A percentile compares a stretch with the other conserved stretches of the same genome.
These are phyloP conservation scores for Neodiprion lecontei DNA, from an alignment of 1,140 invertebrate species.

Conservation along the genomic window DNA sequence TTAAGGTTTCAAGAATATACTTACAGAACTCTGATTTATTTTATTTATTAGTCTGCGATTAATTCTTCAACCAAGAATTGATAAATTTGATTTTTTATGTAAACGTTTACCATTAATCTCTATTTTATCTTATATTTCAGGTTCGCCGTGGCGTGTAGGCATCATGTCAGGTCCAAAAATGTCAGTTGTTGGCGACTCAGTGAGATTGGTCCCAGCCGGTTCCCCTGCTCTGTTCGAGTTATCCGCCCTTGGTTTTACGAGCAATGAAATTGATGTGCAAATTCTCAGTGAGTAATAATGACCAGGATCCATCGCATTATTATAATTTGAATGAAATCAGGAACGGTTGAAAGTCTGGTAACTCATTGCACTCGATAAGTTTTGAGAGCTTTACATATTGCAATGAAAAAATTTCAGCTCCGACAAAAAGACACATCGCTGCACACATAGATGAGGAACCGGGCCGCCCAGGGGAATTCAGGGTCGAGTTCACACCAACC, in stretches of 20 bases:
- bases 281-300: slow-evolving; percentile 53
- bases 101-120: no score
- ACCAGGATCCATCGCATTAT: neutral
- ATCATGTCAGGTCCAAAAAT: slow-evolving; percentile 80
- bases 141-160: slow-evolving; percentile 89
- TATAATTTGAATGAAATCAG: no score
- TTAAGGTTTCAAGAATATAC: no score
- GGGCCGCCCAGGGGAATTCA: slow-evolving; percentile 79
- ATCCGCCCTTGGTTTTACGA: slow-evolving; percentile 70
- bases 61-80: no score
- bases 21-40: no score
- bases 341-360: no score
- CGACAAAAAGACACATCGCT: slow-evolving; percentile 73
- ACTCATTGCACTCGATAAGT: no score
- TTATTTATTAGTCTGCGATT: no score
- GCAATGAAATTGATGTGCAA: slow-evolving; percentile 60
- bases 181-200: slow-evolving; percentile 82
- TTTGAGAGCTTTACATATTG: no score
- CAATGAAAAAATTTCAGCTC: slow-evolving; percentile 57
- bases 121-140: slow-evolving; percentile 60
- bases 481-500: slow-evolving; percentile 87
- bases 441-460: slow-evolving; percentile 76
- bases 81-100: no score
- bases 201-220: slow-evolving; percentile 86
- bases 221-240: slow-evolving; percentile 87